Evolutionary conservation across 2,888 invertebrate genomes (phyloP).

Genomic region (Chalcosyrphus nemorum): DNA sequence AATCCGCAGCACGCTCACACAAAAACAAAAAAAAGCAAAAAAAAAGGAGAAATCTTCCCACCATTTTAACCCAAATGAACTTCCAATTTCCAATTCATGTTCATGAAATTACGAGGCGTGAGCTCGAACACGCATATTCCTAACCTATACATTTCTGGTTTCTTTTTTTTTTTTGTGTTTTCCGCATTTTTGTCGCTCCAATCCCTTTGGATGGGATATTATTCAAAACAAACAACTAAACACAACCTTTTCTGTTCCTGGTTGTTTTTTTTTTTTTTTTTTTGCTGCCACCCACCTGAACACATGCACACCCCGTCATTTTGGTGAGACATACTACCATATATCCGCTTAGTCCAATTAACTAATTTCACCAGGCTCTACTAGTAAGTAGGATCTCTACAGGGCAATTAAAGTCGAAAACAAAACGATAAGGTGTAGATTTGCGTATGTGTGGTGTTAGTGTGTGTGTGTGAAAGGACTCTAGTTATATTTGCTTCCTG

Average conservation of each 20-base stretch:
- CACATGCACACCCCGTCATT: slow-evolving; percentile 3
- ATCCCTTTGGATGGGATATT: slow-evolving; percentile 5
- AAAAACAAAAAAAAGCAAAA: too few species aligned
- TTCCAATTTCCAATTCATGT: slow-evolving; percentile 47
- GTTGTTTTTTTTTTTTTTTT: too few species aligned
- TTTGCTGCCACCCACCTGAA: slow-evolving; percentile 6
- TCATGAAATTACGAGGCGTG: slow-evolving; percentile 46
- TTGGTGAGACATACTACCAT: not conserved
- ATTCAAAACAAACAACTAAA: slow-evolving; percentile 21
- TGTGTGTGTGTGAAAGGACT: slow-evolving; percentile 41
- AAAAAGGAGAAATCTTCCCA: too few species aligned
- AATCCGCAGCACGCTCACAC: too few species aligned
- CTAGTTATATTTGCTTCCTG: slow-evolving; percentile 62
- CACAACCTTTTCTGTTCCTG: not conserved
- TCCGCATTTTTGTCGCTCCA: not conserved
- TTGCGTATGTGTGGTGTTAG: not conserved
- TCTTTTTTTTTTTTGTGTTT: not conserved
- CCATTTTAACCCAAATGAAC: slow-evolving; percentile 16
- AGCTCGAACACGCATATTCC: slow-evolving; percentile 31
- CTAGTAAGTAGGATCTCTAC: slow-evolving; percentile 59
- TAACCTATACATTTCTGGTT: slow-evolving; percentile 7
- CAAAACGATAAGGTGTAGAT: slow-evolving; percentile 60
- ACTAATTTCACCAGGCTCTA: slow-evolving; percentile 65
- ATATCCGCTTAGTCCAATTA: slow-evolving; percentile 62
- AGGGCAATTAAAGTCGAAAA: slow-evolving; percentile 68